These are phyloP conservation scores for Radopholus similis DNA, from an alignment of 1,140 invertebrate genomes.

Conservation along the genomic window DNA sequence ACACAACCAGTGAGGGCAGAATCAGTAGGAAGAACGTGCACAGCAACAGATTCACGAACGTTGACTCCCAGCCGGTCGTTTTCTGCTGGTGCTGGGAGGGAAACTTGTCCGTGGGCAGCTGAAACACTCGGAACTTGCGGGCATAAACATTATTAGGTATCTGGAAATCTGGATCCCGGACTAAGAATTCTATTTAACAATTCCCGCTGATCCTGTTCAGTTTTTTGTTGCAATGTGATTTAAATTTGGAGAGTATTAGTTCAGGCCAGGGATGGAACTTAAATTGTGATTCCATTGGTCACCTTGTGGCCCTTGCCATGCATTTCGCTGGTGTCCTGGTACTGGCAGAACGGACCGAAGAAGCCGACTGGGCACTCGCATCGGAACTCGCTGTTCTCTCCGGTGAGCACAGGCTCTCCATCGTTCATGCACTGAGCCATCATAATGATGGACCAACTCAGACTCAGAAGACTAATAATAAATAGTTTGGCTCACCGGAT, in stretches of 20 bases:
- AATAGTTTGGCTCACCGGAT: not conserved
- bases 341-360: constrained; percentile 12
- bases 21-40: constrained; percentile 12
- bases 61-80: not conserved
- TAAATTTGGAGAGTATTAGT: too few relatives aligned
- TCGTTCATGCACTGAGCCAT: constrained; percentile 5
- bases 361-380: constrained; percentile 1
- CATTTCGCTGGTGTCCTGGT: not conserved
- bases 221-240: too few relatives aligned
- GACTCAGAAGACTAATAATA: not conserved
- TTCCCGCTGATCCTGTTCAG: too few relatives aligned
- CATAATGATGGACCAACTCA: not conserved
- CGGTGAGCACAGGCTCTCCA: not conserved
- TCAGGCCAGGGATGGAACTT: too few relatives aligned
- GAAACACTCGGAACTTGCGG: too few relatives aligned
- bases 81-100: too few relatives aligned
- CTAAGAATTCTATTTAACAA: too few relatives aligned
- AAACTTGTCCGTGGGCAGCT: too few relatives aligned
- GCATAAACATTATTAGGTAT: too few relatives aligned
- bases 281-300: too few relatives aligned
- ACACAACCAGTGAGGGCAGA: constrained; percentile 11
- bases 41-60: constrained; percentile 8
- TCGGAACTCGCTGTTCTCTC: constrained; percentile 2
- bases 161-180: too few relatives aligned
- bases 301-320: not conserved